These are phyloP conservation scores for Pyrochroa serraticornis DNA, from an alignment of 2,888 invertebrate genomes.

Conservation along the genomic window DNA sequence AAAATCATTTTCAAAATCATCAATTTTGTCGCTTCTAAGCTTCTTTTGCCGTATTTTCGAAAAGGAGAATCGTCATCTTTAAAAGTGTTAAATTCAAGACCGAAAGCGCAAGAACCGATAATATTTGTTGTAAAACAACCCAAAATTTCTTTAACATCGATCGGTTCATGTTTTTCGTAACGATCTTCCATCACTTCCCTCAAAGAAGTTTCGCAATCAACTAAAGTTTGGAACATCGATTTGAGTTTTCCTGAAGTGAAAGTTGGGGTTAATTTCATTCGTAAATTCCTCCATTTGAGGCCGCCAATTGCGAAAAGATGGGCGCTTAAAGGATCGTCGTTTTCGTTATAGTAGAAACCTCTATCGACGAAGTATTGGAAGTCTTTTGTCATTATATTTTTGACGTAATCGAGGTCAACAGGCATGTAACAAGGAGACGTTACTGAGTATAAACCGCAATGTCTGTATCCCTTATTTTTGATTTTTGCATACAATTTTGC, in stretches of 20 bases:
- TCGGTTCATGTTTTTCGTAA: constrained; percentile 44
- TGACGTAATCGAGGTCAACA: constrained; percentile 36
- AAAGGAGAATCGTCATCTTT: constrained; percentile 61
- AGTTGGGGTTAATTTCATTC: constrained; percentile 66
- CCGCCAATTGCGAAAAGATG: constrained; percentile 63
- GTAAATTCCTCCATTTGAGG: constrained; percentile 64
- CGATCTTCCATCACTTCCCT: constrained; percentile 55
- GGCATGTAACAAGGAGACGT: constrained; percentile 30
- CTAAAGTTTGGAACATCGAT: constrained; percentile 62
- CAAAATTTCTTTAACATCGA: constrained; percentile 58
- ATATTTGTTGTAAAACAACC: constrained; percentile 66
- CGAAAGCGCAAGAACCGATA: constrained; percentile 65
- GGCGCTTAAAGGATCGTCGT: constrained; percentile 62
- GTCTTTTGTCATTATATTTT: constrained; percentile 62
- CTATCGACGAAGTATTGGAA: constrained; percentile 67
- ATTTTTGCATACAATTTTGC: constrained; percentile 11
- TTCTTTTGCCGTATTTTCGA: constrained; percentile 36
- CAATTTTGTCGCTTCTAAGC: constrained; percentile 37
- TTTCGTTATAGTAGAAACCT: constrained; percentile 63
- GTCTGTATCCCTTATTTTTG: constrained; percentile 11
- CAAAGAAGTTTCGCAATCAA: constrained; percentile 59
- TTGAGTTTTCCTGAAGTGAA: constrained; percentile 71
- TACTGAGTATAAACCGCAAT: constrained; percentile 37
- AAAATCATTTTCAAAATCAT: constrained; percentile 1
- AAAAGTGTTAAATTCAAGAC: constrained; percentile 64